Percentiles rank a stretch among this genome's conserved stretches.
phyloP scores from a whole-genome alignment of 2,888 invertebrate species.

The Xestia rhomboidea region DNA sequence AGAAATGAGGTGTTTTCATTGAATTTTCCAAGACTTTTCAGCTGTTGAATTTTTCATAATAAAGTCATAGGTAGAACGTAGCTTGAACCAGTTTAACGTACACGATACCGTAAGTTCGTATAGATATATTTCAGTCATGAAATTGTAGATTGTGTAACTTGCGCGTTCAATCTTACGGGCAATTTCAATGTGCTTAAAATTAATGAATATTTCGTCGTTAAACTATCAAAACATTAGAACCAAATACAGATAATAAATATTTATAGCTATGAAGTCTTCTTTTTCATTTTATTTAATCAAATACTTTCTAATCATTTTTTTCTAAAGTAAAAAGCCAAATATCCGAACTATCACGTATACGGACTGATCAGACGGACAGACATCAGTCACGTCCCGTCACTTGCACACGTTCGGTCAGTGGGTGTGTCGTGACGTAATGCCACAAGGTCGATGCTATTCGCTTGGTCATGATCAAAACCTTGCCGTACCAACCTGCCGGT shows the following conservation, averaged over 20 bases:
- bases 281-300: neutral
- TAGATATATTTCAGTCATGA: neutral
- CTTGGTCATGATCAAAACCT: constrained; percentile 58
- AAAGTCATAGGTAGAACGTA: neutral
- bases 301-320: constrained; percentile 5
- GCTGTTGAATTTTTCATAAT: constrained; percentile 21
- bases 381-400: constrained; percentile 42
- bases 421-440: constrained; percentile 63
- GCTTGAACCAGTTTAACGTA: neutral
- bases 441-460: constrained; percentile 53
- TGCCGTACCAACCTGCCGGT: constrained; percentile 21
- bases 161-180: neutral
- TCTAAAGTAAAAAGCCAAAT: neutral
- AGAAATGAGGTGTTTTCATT: neutral
- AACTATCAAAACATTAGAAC: neutral
- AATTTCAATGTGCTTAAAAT: neutral
- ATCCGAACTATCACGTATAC: neutral
- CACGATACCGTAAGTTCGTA: neutral
- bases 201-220: neutral
- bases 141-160: neutral
- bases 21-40: neutral
- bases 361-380: too few species aligned
- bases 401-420: constrained; percentile 43
- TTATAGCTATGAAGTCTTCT: neutral
- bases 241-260: neutral